These are phyloP conservation scores for Ophioninae sp. DNA, from an alignment of 2,888 invertebrate genomes.

Conservation along the genomic window DNA sequence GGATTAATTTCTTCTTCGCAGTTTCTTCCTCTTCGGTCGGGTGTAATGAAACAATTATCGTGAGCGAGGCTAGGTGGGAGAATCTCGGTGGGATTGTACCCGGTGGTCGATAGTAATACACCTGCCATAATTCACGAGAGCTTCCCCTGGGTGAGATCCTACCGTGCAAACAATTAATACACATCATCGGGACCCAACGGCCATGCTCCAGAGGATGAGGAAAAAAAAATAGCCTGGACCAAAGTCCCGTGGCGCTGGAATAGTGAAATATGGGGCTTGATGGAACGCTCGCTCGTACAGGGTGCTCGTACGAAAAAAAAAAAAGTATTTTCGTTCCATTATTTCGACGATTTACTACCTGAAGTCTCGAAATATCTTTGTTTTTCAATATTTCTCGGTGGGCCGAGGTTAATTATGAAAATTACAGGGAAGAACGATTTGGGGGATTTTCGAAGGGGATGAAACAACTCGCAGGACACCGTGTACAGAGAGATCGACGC, in stretches of 20 bases:
- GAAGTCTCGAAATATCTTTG: not conserved
- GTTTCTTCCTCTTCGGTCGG: constrained; percentile 9
- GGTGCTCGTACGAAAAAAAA: not conserved
- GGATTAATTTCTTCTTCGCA: constrained; percentile 40
- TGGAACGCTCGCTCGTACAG: not conserved
- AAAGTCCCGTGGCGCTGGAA: constrained; percentile 7
- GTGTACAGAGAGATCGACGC: constrained; percentile 14
- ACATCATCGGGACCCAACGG: constrained; percentile 17
- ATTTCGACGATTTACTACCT: not conserved
- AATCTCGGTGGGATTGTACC: constrained; percentile 10
- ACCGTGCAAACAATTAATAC: constrained; percentile 47
- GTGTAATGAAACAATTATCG: constrained; percentile 51
- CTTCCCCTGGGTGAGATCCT: constrained; percentile 2
- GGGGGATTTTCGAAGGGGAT: not conserved
- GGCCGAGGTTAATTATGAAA: not conserved
- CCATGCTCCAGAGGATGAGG: not conserved
- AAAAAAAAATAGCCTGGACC: constrained; percentile 16
- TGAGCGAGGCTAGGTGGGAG: not conserved
- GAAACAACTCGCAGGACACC: not conserved
- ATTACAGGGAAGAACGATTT: not conserved
- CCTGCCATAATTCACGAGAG: constrained; percentile 48
- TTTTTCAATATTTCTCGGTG: not conserved
- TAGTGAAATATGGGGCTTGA: constrained; percentile 37
- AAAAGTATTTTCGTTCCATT: not conserved
- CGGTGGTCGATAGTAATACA: constrained; percentile 24